These are phyloP conservation scores for Trachelus troglodyta DNA, from an alignment of 2,888 invertebrate genomes.

Conservation along the genomic window DNA sequence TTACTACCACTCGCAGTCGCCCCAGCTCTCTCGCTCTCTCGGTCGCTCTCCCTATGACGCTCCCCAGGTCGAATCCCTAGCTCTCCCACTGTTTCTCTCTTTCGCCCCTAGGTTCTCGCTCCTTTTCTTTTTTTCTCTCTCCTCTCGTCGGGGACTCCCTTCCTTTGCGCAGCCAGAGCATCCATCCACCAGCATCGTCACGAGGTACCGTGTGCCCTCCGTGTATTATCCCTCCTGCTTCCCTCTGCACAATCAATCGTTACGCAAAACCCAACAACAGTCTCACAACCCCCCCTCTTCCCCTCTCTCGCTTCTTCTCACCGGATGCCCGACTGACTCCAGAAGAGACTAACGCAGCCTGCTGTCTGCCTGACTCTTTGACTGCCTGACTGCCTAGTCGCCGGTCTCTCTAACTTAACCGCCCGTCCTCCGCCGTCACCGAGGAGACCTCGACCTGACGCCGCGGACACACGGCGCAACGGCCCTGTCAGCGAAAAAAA, in stretches of 20 bases:
- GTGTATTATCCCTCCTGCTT: conserved; percentile 17
- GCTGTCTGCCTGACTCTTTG: too few relatives aligned
- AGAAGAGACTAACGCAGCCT: conserved; percentile 8
- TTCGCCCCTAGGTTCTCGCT: conserved; percentile 19
- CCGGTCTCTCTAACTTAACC: conserved; percentile 58
- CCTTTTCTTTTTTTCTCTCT: conserved; percentile 15
- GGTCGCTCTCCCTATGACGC: neutral
- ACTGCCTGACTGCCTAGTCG: conserved; percentile 5
- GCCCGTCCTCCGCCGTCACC: conserved; percentile 29
- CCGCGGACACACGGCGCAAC: conserved; percentile 3
- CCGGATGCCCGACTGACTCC: neutral
- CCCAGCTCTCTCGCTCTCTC: conserved; percentile 21
- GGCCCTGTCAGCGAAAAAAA: conserved; percentile 11
- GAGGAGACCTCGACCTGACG: conserved; percentile 7
- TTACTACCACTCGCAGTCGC: conserved; percentile 10
- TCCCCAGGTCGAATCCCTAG: conserved; percentile 13
- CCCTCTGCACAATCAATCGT: conserved; percentile 28
- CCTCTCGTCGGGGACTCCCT: conserved; percentile 18
- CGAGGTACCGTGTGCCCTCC: conserved; percentile 14
- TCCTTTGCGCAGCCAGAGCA: conserved; percentile 16
- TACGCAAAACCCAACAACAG: conserved; percentile 18
- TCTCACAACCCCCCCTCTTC: conserved; percentile 15
- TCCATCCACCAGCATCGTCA: conserved; percentile 8
- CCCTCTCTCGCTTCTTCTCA: neutral
- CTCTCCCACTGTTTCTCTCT: conserved; percentile 16